Base-by-base conservation (phyloP, 2,113 vertebrate genomes). In the Poicephalus gulielmi region DNA sequence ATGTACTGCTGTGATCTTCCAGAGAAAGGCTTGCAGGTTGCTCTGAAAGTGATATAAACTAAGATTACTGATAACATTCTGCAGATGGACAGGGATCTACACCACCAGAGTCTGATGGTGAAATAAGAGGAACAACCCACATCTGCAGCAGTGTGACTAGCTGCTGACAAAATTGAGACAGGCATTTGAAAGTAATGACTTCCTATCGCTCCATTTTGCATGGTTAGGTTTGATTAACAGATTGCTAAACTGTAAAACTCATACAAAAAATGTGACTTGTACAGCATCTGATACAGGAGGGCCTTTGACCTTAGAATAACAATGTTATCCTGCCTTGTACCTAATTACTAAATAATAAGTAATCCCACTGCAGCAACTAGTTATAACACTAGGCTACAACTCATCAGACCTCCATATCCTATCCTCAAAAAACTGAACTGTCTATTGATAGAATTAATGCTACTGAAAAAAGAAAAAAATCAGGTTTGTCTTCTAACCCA, bases 31-130 rank as follows among this genome's bases (percentile, higher is more conserved):
- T 97, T 98, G 27, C 83, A 74, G 5, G 97, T 98, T 35, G 98
- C 97, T 95, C 97, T 98, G 98, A 98, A 98, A 96, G 97, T 97
- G 88, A 98, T 91, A 68, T 97, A 98, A 98, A 94, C 94, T 97
- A 88, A 97, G 82, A 97, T 73, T 69, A 98, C 76, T 1, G 97
- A 98, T 95, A 98, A 98, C 96, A 97, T 96, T 30, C 97, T 96
- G 95, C 98, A 98, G 75, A 96, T 62, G 79, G 98, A 98, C 67
- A 98, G 96, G 98, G 98, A 98, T 13, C 96, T 97, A 97, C 98
- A 98, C 97, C 97, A 98, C 92, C 97, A 98, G 62, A 98, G 92
- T 53, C 95, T 98, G 85, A 98, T 88, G 8, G 96, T 98, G 96
- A 99, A 98, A 94, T 98, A 98, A 98, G 91, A 68, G 97, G 98